These are phyloP conservation scores for Panagrolaimus sp. DNA, from an alignment of 1,140 invertebrate species.

Conservation along the genomic window DNA sequence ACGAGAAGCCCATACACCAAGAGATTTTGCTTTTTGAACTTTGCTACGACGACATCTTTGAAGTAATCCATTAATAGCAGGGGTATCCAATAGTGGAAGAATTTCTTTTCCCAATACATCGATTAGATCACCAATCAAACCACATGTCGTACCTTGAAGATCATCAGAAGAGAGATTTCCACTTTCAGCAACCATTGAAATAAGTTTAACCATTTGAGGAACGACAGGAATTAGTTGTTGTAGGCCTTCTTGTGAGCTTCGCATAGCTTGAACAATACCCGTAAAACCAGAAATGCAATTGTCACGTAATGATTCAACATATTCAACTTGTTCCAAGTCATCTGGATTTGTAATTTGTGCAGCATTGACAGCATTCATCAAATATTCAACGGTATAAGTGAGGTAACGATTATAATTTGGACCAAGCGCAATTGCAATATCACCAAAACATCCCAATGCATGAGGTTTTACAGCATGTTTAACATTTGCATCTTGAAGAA, in stretches of 20 bases:
- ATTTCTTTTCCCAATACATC: constrained; percentile 36
- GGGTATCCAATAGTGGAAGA: constrained; percentile 22
- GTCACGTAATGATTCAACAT: constrained; percentile 50
- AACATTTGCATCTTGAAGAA: constrained; percentile 42
- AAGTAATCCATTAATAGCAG: neutral
- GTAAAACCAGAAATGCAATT: constrained; percentile 49
- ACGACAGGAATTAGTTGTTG: constrained; percentile 23
- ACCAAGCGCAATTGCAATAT: constrained; percentile 55
- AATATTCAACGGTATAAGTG: constrained; percentile 31
- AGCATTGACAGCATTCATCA: constrained; percentile 48
- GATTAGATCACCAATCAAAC: constrained; percentile 36
- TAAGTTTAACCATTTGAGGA: constrained; percentile 28
- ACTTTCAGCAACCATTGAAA: constrained; percentile 26
- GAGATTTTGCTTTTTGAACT: neutral
- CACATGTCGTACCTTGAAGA: constrained; percentile 25
- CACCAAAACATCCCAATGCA: constrained; percentile 49
- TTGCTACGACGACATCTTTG: constrained; percentile 7
- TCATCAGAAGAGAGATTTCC: constrained; percentile 28
- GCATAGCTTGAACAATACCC: constrained; percentile 50
- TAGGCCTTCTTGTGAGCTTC: constrained; percentile 16
- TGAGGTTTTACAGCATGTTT: constrained; percentile 48
- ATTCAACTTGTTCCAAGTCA: constrained; percentile 52
- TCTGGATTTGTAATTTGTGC: constrained; percentile 47
- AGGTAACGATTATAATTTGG: constrained; percentile 43
- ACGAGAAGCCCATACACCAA: neutral